These are phyloP conservation scores for Salvator merianae DNA, from an alignment of 2,113 vertebrate species.

Conservation along the genomic window DNA sequence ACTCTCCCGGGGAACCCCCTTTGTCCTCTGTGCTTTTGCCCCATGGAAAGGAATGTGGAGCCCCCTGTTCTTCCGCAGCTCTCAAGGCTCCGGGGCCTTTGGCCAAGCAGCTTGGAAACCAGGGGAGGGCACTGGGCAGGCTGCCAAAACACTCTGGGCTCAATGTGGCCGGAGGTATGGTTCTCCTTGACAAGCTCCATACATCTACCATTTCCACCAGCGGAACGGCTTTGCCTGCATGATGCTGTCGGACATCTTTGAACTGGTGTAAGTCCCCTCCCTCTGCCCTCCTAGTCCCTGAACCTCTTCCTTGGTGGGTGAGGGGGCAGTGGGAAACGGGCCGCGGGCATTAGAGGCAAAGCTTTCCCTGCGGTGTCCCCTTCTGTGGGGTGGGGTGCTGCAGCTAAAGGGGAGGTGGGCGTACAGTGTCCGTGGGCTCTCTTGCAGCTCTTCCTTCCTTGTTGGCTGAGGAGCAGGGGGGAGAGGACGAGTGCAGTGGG, in stretches of 20 bases:
- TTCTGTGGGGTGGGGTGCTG: background rate
- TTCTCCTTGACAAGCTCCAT: conserved; percentile 64
- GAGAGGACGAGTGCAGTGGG: background rate
- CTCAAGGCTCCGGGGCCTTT: background rate
- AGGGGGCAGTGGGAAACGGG: too few species aligned
- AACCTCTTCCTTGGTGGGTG: too few species aligned
- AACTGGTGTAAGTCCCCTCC: conserved; percentile 87
- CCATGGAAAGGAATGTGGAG: background rate
- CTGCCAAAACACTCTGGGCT: background rate
- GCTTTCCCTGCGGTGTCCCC: background rate
- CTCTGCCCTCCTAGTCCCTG: background rate
- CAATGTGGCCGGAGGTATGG: background rate
- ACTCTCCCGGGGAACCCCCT: background rate
- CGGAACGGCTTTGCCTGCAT: conserved; percentile 99
- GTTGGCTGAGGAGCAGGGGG: background rate
- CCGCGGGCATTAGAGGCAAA: background rate
- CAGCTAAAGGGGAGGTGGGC: too few species aligned
- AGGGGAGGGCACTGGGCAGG: too few species aligned
- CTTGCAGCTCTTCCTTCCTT: background rate
- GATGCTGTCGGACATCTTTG: conserved; percentile 94
- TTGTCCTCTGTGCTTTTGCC: background rate
- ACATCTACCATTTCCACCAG: conserved; percentile 98
- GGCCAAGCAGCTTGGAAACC: too few species aligned
- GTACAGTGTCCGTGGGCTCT: too few species aligned
- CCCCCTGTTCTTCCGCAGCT: background rate